Evolutionary conservation across 2,888 invertebrate genomes (phyloP).

Genomic region (Magallana nippona): DNA sequence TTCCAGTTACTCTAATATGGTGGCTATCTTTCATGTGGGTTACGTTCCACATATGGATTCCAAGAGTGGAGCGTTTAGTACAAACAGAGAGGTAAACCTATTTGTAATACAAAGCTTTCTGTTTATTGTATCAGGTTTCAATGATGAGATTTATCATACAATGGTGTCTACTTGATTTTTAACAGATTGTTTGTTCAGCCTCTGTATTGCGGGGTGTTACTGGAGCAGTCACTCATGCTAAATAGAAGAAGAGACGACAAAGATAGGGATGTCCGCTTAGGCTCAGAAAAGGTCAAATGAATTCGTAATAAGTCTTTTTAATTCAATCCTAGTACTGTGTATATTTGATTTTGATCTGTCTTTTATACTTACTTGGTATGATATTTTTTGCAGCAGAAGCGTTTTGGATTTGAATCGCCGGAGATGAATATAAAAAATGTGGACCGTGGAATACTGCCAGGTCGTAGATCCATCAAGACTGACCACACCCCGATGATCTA

Average conservation of each 20-base stretch:
- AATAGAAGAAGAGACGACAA: slow-evolving; percentile 94
- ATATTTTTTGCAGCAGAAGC: neutral
- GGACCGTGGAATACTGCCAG: slow-evolving; percentile 27
- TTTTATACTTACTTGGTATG: neutral
- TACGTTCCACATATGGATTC: slow-evolving; percentile 72
- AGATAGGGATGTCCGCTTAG: slow-evolving; percentile 62
- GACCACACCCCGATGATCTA: slow-evolving; percentile 76
- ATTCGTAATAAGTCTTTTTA: no score
- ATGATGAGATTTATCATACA: no score
- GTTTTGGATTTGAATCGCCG: slow-evolving; percentile 22
- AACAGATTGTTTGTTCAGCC: slow-evolving; percentile 90
- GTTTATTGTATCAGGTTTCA: no score
- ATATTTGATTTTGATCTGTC: neutral
- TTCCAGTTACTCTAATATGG: slow-evolving; percentile 70
- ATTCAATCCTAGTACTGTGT: no score
- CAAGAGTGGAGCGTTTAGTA: slow-evolving; percentile 71
- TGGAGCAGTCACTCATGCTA: slow-evolving; percentile 96
- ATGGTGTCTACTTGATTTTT: neutral
- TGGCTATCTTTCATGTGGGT: slow-evolving; percentile 75
- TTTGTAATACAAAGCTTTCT: no score
- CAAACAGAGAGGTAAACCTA: slow-evolving; percentile 67
- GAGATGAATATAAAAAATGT: neutral
- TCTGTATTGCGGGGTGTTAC: slow-evolving; percentile 93
- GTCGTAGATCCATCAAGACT: slow-evolving; percentile 55
- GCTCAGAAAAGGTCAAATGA: slow-evolving; percentile 55